Conservation (phyloP, 1,140 invertebrate species). For the Drosophila repletoides region DNA sequence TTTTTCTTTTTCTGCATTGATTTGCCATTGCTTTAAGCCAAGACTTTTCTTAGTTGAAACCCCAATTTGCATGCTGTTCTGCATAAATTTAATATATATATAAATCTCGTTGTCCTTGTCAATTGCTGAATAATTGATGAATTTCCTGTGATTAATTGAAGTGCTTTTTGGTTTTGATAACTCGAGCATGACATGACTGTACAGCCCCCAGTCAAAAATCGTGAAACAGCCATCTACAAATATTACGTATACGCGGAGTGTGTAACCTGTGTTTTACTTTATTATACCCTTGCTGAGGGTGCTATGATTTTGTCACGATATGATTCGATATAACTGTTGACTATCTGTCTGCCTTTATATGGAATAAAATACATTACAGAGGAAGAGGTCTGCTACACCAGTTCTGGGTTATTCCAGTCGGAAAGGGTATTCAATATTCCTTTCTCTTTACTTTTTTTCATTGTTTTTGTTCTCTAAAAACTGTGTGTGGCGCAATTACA, state of each 20-base stretch:
- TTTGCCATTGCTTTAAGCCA: conserved; percentile 35
- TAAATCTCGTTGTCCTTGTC: conserved; percentile 41
- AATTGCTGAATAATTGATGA: conserved; percentile 65
- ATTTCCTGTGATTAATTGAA: conserved; percentile 69
- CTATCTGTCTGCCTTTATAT: no score
- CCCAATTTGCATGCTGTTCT: conserved; percentile 11
- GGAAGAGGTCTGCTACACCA: no score
- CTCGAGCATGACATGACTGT: conserved; percentile 33
- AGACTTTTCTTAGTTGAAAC: background rate
- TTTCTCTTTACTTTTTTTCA: background rate
- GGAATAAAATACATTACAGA: no score
- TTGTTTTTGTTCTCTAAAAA: conserved; percentile 13
- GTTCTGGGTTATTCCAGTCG: no score
- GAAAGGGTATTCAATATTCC: no score
- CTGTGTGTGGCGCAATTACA: conserved; percentile 50
- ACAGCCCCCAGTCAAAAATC: background rate
- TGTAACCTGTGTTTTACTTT: conserved; percentile 15
- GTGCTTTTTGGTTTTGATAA: conserved; percentile 50
- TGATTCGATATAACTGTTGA: no score
- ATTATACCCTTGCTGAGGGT: conserved; percentile 9
- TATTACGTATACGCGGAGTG: conserved; percentile 51
- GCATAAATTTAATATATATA: no score
- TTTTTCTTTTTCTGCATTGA: no score
- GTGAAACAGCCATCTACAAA: background rate
- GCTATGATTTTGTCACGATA: no score